Percentiles rank a stretch among this genome's conserved stretches.
Conservation (phyloP, 2,888 invertebrate genomes). For the Acanthacorydalis orientalis region DNA sequence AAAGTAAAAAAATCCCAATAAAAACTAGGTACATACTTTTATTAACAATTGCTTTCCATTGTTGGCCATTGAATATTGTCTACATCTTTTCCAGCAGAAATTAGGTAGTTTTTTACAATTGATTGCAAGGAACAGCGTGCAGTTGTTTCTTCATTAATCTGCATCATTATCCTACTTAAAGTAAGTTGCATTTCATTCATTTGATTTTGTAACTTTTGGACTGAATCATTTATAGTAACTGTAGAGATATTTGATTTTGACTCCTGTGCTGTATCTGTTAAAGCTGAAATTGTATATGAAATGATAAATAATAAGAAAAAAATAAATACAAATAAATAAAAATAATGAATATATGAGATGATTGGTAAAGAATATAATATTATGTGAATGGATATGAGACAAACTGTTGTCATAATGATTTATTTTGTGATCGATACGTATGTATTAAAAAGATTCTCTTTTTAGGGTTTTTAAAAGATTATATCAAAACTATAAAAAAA, state of each 20-base stretch:
- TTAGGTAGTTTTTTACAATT: conserved; percentile 18
- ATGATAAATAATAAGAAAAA: neutral
- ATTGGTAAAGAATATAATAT: neutral
- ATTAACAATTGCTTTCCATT: neutral
- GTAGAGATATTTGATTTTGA: neutral
- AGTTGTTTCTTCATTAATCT: conserved; percentile 23
- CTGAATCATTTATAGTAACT: conserved; percentile 10
- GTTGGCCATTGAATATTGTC: conserved; percentile 23
- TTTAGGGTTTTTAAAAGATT: no score
- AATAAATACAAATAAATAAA: neutral
- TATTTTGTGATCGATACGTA: neutral
- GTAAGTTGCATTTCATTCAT: conserved; percentile 22
- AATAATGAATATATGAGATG: neutral
- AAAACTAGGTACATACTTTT: no score
- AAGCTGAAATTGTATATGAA: conserved; percentile 2
- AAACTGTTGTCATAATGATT: no score
- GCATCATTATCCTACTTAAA: conserved; percentile 19
- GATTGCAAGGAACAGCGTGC: conserved; percentile 22
- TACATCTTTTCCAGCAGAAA: conserved; percentile 19
- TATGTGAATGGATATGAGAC: neutral
- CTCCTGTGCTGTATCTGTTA: conserved; percentile 1
- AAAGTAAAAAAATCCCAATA: no score
- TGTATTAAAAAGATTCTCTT: no score
- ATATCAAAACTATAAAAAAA: no score
- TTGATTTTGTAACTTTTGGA: conserved; percentile 14